Evolutionary conservation across 2,113 vertebrate species (phyloP), one percentile per base, ranked within the genome.

Genomic region (Odontophorus gujanensis): DNA sequence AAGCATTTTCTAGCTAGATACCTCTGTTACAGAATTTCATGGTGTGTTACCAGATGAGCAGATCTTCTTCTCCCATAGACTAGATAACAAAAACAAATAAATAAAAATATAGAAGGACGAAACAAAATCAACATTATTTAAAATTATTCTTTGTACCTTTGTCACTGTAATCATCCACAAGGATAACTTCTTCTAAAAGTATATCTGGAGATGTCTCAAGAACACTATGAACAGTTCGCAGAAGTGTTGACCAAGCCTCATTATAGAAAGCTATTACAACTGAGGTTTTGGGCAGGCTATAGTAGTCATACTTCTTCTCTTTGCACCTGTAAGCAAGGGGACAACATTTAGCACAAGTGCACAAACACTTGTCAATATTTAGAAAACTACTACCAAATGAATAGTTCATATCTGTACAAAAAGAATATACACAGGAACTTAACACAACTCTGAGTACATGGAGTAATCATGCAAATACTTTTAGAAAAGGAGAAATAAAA

Each of bases 201-300:
- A 98, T 96, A 95, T 99, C 98, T 1, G 99, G 99, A 36, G 99
- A 99, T 1, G 99, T 99, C 97, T 99, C 99, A 42, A 99, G 98
- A 87, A 99, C 99, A 34, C 99, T 99, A 90, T 99, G 99, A 65
- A 99, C 98, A 4, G 99, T 99, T 92, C 99, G 97, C 82, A 99
- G 97, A 90, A 99, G 98, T 0, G 99, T 99, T 80, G 99, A 99
- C 99, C 99, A 99, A 87, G 99, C 99, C 96, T 99, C 99, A 11
- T 99, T 99, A 97, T 99, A 99, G 97, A 99, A 99, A 13, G 99
- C 98, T 74, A 99, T 99, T 79, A 99, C 92, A 88, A 99, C 98
- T 1, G 99, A 99, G 4, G 99, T 99, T 10, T 97, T 98, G 0
- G 99, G 99, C 92, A 99, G 89, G 6, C 74, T 97, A 5, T 94